Conservation (phyloP, 1,140 invertebrate genomes). For the Lucilia sericata region DNA sequence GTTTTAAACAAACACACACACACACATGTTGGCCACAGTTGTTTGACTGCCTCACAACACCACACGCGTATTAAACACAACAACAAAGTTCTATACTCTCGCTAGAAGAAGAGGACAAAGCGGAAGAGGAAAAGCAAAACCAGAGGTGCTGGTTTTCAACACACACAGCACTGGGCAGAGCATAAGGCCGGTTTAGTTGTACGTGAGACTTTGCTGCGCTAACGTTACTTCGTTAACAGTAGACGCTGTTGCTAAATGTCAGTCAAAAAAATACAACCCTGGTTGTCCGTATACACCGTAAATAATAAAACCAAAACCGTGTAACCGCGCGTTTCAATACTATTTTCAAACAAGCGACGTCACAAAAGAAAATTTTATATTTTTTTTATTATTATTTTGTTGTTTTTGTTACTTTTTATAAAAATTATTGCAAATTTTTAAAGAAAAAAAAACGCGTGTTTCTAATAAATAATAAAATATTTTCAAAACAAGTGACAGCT, state of each 20-base stretch:
- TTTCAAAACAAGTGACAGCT: too few relatives aligned
- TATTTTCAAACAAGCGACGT: too few relatives aligned
- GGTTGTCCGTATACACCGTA: neutral
- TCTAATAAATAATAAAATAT: too few relatives aligned
- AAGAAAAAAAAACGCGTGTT: too few relatives aligned
- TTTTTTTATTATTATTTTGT: too few relatives aligned
- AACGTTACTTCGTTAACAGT: conserved; percentile 36
- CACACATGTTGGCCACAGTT: neutral
- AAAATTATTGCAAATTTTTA: too few relatives aligned
- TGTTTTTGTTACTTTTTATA: too few relatives aligned
- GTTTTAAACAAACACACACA: conserved; percentile 28
- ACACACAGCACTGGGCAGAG: conserved; percentile 45
- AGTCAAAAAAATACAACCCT: neutral
- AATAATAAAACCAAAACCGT: neutral
- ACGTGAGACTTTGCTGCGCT: conserved; percentile 48
- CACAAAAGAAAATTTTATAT: too few relatives aligned
- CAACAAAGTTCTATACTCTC: neutral
- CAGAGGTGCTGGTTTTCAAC: neutral
- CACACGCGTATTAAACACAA: neutral
- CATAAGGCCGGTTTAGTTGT: conserved; percentile 49
- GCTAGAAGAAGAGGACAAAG: neutral
- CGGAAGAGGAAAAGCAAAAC: neutral
- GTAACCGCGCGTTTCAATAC: conserved; percentile 7
- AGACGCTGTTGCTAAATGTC: neutral
- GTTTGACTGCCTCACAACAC: neutral